Evolutionary conservation across 2,113 vertebrate species (phyloP).

Genomic region (Vulpes vulpes): DNA sequence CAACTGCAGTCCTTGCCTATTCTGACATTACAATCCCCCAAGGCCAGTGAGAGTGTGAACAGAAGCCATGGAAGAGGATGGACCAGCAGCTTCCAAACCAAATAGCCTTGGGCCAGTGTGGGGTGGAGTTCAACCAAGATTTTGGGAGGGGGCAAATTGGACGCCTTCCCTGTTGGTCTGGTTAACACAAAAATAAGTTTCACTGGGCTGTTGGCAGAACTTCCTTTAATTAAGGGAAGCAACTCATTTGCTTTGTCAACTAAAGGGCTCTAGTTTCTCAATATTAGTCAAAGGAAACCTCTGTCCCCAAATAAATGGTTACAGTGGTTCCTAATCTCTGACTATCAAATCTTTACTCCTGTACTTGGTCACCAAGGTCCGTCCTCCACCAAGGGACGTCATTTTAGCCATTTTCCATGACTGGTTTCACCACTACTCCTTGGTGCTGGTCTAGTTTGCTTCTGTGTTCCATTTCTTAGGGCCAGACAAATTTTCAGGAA

Average conservation of each 20-base stretch:
- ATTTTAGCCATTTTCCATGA: conserved; percentile 18
- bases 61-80: conserved; percentile 65
- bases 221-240: conserved; percentile 59
- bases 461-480: conserved; percentile 13
- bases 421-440: conserved; percentile 28
- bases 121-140: conserved; percentile 60
- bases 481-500: conserved; percentile 33
- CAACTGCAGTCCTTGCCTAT: conserved; percentile 21
- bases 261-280: conserved; percentile 40
- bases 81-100: conserved; percentile 63
- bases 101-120: conserved; percentile 61
- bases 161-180: conserved; percentile 48
- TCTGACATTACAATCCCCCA: conserved; percentile 63
- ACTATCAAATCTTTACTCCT: conserved; percentile 8
- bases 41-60: conserved; percentile 62
- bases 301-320: conserved; percentile 37
- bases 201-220: conserved; percentile 8
- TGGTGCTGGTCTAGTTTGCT: neutral
- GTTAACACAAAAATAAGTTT: conserved; percentile 67
- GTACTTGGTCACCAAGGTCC: neutral
- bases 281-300: conserved; percentile 55
- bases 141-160: conserved; percentile 59
- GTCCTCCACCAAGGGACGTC: neutral
- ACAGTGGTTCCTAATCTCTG: neutral
- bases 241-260: conserved; percentile 70